Conservation (phyloP, 2,113 vertebrate species). For the Baryphthengus martii region DNA sequence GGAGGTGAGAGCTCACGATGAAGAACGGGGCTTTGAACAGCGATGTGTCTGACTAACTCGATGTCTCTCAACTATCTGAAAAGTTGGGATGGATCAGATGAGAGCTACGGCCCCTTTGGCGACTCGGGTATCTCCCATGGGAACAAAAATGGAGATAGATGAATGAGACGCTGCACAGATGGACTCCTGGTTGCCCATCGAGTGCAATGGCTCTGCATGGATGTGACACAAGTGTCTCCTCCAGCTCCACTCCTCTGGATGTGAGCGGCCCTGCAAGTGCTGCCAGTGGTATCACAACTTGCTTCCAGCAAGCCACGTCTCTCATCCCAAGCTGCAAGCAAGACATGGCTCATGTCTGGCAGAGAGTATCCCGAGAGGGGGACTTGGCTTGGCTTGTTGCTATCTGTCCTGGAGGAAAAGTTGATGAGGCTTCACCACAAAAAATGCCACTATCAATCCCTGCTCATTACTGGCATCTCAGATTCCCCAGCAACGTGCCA, state of each 20-base stretch:
- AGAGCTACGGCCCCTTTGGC: background rate
- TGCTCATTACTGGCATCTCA: background rate
- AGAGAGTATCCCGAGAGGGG: background rate
- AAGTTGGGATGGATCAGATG: background rate
- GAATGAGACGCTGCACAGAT: background rate
- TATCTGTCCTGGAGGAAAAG: background rate
- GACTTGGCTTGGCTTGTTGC: background rate
- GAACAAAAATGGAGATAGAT: background rate
- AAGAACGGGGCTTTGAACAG: background rate
- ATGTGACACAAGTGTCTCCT: accelerated
- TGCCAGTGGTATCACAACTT: background rate
- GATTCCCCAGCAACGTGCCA: background rate
- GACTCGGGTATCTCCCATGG: background rate
- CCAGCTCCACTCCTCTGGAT: accelerated
- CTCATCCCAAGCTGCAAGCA: background rate
- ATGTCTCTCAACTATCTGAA: background rate
- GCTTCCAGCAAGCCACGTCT: background rate
- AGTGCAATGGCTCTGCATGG: background rate
- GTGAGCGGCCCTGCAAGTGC: accelerated
- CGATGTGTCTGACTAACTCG: background rate
- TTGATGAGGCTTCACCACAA: background rate
- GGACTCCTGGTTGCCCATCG: accelerated
- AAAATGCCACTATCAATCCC: background rate
- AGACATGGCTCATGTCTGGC: background rate
- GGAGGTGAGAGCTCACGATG: background rate